Evolutionary conservation across 2,888 invertebrate genomes (phyloP).

Genomic region (Gerosis bhagava): DNA sequence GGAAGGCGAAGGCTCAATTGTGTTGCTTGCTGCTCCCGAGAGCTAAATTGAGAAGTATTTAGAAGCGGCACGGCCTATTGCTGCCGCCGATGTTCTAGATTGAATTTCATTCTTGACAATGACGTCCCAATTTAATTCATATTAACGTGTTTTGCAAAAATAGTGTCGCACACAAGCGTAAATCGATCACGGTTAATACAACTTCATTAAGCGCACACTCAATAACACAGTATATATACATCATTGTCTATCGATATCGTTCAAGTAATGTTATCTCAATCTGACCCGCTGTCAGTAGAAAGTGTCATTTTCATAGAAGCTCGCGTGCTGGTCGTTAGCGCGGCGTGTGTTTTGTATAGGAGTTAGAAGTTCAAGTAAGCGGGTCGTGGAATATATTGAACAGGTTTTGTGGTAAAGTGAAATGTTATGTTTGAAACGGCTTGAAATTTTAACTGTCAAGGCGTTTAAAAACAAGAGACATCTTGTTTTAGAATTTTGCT

Average conservation of each 20-base stretch:
- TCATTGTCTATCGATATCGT: constrained; percentile 11
- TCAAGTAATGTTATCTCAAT: constrained; percentile 9
- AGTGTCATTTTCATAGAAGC: constrained; percentile 24
- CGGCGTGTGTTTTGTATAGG: constrained; percentile 15
- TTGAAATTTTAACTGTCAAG: too few relatives aligned
- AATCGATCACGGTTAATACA: constrained; percentile 11
- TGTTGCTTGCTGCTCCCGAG: too few relatives aligned
- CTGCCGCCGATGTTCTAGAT: too few relatives aligned
- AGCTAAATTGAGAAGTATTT: too few relatives aligned
- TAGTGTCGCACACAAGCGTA: too few relatives aligned
- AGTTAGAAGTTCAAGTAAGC: constrained; percentile 20
- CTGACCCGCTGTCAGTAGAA: constrained; percentile 21
- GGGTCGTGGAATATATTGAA: constrained; percentile 22
- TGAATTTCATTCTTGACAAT: too few relatives aligned
- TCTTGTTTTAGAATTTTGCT: too few relatives aligned
- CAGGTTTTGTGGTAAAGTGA: constrained; percentile 22
- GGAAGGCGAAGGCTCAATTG: too few relatives aligned
- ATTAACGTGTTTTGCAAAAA: too few relatives aligned
- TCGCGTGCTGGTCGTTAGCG: constrained; percentile 22
- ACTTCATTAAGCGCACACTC: constrained; percentile 14
- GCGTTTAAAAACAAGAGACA: too few relatives aligned
- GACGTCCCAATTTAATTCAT: too few relatives aligned
- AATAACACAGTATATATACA: neutral
- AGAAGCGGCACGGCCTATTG: too few relatives aligned
- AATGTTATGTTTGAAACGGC: constrained; percentile 16